phyloP scores from a whole-genome alignment of 1,140 invertebrate species.

The Aphelenchoides besseyi region DNA sequence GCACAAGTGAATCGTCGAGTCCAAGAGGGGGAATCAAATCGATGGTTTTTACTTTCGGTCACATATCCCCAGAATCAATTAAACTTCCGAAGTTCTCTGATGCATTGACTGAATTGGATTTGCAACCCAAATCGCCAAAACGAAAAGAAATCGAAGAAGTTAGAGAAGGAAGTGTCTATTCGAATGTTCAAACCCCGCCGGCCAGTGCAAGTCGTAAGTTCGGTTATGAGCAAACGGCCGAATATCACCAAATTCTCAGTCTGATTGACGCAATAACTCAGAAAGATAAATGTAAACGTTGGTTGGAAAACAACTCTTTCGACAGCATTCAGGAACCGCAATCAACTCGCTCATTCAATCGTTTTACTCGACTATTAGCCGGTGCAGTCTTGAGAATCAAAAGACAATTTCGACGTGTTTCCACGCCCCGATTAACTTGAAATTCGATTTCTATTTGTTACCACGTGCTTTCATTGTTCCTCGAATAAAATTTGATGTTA shows the following conservation, averaged over 20 bases:
- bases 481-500: too few species aligned
- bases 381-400: not conserved
- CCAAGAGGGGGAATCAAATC: too few species aligned
- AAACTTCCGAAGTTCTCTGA: not conserved
- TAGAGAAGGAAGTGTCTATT: not conserved
- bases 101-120: not conserved
- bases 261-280: not conserved
- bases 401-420: not conserved
- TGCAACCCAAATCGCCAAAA: not conserved
- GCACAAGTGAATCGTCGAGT: too few species aligned
- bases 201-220: not conserved
- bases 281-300: not conserved
- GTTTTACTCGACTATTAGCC: not conserved
- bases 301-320: not conserved
- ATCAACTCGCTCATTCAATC: not conserved
- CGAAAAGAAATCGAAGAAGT: not conserved
- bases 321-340: not conserved
- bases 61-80: too few species aligned
- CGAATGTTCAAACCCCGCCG: not conserved
- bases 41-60: too few species aligned
- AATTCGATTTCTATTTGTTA: too few species aligned
- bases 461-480: too few species aligned
- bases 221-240: not conserved
- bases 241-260: not conserved
- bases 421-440: too few species aligned